A percentile compares a stretch with the other conserved stretches of the same genome.
phyloP scores from a whole-genome alignment of 1,140 invertebrate species.

The Bicyclus anynana region DNA sequence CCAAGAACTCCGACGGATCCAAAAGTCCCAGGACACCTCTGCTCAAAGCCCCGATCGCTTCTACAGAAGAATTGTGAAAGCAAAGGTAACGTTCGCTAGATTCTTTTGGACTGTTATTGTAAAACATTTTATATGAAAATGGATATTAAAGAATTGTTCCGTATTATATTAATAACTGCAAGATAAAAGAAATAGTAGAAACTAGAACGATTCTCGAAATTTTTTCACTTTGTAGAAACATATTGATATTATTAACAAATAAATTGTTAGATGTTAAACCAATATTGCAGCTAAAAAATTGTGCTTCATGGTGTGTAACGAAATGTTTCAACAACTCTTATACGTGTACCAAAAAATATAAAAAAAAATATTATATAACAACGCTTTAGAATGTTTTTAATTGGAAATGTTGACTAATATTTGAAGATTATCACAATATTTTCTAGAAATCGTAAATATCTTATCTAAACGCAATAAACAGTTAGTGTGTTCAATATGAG shows the following conservation, averaged over 20 bases:
- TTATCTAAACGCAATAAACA: too few relatives aligned
- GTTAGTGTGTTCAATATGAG: too few relatives aligned
- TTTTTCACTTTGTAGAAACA: neutral
- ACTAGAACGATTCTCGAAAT: too few relatives aligned
- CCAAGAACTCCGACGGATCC: conserved; percentile 77
- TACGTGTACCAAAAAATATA: too few relatives aligned
- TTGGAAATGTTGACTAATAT: too few relatives aligned
- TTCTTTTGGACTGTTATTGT: conserved; percentile 9
- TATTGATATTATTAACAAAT: neutral
- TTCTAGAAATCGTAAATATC: too few relatives aligned
- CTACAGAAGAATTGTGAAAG: conserved; percentile 81
- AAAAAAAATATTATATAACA: too few relatives aligned
- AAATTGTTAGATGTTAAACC: neutral
- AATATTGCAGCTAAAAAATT: neutral
- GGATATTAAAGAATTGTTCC: neutral
- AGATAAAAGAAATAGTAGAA: too few relatives aligned
- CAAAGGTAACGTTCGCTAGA: conserved; percentile 38
- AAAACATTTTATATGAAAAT: neutral
- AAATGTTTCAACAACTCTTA: neutral
- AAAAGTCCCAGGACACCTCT: conserved; percentile 66
- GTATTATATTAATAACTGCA: too few relatives aligned
- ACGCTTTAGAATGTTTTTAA: too few relatives aligned
- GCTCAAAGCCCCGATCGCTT: conserved; percentile 79
- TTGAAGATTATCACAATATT: too few relatives aligned
- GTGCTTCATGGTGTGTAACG: neutral